Conservation (phyloP, 2,888 invertebrate genomes). For the Neoitamus cyanurus region DNA sequence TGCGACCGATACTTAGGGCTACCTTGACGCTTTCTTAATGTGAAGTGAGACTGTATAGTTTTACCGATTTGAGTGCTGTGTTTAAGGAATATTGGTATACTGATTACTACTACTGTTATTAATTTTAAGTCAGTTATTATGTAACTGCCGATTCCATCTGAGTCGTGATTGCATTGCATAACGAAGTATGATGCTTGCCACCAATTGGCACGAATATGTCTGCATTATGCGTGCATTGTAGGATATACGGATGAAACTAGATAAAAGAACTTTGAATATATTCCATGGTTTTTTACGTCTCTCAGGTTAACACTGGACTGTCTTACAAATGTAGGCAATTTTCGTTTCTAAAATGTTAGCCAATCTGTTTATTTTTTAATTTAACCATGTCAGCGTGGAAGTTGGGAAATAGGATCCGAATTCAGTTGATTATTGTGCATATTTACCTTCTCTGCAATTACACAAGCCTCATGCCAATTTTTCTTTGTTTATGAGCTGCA, state of each 20-base stretch:
- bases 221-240: neutral
- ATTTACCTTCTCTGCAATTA: conserved; percentile 29
- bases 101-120: neutral
- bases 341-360: conserved; percentile 6
- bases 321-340: neutral
- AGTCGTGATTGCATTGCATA: conserved; percentile 18
- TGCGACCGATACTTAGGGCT: conserved; percentile 9
- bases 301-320: neutral
- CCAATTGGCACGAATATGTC: neutral
- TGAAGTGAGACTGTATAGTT: neutral
- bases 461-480: neutral
- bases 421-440: conserved; percentile 26
- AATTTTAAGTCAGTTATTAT: neutral
- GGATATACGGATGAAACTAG: neutral
- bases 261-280: neutral
- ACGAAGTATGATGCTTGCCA: neutral
- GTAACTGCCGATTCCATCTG: neutral
- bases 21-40: conserved; percentile 3
- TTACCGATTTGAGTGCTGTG: neutral
- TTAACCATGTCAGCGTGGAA: conserved; percentile 8
- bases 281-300: neutral
- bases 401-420: conserved; percentile 4
- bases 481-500: neutral
- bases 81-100: conserved; percentile 24
- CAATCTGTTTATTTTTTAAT: conserved; percentile 34